phyloP scores from a whole-genome alignment of 2,888 invertebrate genomes.

The Latrodectus elegans region DNA sequence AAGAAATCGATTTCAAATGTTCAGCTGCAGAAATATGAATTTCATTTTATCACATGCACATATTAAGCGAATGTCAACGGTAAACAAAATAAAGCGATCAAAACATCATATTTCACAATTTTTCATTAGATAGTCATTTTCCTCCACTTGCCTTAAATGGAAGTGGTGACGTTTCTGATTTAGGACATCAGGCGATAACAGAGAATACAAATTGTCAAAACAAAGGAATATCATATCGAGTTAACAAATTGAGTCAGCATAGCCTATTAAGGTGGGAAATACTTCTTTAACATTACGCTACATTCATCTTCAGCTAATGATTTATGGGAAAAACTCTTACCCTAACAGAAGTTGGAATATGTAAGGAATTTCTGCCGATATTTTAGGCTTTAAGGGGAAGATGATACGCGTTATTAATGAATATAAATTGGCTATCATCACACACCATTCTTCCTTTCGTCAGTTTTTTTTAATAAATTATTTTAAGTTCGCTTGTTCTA shows the following conservation, averaged over 20 bases:
- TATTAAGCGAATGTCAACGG: slow-evolving; percentile 57
- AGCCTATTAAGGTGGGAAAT: slow-evolving; percentile 59
- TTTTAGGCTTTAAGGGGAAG: slow-evolving; percentile 53
- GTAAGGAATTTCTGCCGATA: slow-evolving; percentile 58
- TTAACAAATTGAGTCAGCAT: slow-evolving; percentile 64
- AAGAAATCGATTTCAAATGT: slow-evolving; percentile 41
- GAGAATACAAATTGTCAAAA: slow-evolving; percentile 66
- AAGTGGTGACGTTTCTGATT: slow-evolving; percentile 28
- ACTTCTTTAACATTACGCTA: slow-evolving; percentile 43
- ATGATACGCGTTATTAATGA: slow-evolving; percentile 67
- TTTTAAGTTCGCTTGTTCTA: slow-evolving; percentile 64
- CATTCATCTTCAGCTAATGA: slow-evolving; percentile 57
- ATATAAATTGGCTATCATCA: slow-evolving; percentile 64
- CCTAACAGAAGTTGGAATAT: slow-evolving; percentile 23
- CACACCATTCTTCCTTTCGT: slow-evolving; percentile 46
- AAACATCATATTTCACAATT: slow-evolving; percentile 63
- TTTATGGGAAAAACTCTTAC: slow-evolving; percentile 43
- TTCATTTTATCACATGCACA: slow-evolving; percentile 41
- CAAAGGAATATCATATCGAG: slow-evolving; percentile 59
- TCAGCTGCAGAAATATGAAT: slow-evolving; percentile 10
- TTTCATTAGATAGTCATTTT: slow-evolving; percentile 50
- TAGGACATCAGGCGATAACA: slow-evolving; percentile 55
- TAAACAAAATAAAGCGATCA: slow-evolving; percentile 67
- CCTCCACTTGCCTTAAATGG: slow-evolving; percentile 40
- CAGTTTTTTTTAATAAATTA: slow-evolving; percentile 65